Percentiles rank a stretch among this genome's conserved stretches.
Conservation (phyloP, 1,140 invertebrate genomes). For the Daktulosphaira vitifoliae region DNA sequence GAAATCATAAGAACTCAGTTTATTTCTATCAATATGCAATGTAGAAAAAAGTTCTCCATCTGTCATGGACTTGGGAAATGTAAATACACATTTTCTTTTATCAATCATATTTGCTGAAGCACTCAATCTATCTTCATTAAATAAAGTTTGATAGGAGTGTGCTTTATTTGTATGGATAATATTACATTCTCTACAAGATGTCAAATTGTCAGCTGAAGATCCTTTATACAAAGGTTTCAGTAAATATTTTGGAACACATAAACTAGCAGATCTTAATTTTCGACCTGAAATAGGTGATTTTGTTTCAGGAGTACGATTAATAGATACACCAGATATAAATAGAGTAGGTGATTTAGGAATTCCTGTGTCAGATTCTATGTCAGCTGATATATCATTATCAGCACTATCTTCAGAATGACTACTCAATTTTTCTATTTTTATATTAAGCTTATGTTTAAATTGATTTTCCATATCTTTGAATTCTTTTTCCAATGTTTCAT, state of each 20-base stretch:
- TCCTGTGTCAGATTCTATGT: conserved; percentile 51
- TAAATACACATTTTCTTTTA: conserved; percentile 48
- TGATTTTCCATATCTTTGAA: background rate
- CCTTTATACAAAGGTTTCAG: conserved; percentile 41
- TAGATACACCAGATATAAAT: conserved; percentile 54
- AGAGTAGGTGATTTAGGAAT: conserved; percentile 53
- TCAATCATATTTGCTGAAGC: conserved; percentile 48
- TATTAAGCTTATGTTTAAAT: background rate
- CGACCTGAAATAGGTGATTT: conserved; percentile 45
- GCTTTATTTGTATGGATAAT: conserved; percentile 34
- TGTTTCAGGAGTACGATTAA: conserved; percentile 50
- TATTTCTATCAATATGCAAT: conserved; percentile 52
- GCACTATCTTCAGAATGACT: conserved; percentile 30
- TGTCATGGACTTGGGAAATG: conserved; percentile 52
- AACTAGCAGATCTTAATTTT: conserved; percentile 46
- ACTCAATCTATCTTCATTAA: conserved; percentile 12
- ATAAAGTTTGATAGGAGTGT: conserved; percentile 18
- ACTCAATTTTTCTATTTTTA: conserved; percentile 22
- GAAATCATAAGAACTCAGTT: conserved; percentile 53
- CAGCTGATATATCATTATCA: conserved; percentile 37
- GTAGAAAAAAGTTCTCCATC: conserved; percentile 52
- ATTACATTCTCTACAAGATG: conserved; percentile 39
- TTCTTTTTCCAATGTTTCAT: conserved; percentile 24
- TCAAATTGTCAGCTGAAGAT: conserved; percentile 38
- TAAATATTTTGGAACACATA: conserved; percentile 43